phyloP scores from a whole-genome alignment of 2,888 invertebrate species.

The Odontomyia ornata region DNA sequence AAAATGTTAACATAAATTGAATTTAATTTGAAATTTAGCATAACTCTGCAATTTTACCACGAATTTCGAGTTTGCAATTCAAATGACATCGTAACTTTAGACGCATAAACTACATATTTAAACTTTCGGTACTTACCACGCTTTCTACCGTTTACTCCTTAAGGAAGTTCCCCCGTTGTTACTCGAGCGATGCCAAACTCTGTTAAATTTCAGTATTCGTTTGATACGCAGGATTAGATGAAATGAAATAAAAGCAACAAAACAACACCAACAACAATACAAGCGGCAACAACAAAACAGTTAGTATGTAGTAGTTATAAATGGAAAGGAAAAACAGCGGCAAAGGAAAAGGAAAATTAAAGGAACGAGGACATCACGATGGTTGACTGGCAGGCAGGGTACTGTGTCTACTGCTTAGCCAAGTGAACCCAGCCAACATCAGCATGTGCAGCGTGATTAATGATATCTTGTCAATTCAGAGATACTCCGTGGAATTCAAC shows the following conservation, averaged over 20 bases:
- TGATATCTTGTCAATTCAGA: conserved; percentile 64
- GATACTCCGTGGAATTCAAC: conserved; percentile 54
- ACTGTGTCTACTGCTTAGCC: conserved; percentile 12
- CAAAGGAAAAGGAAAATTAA: conserved; percentile 33
- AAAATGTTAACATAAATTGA: too few species aligned
- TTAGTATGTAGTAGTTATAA: conserved; percentile 27
- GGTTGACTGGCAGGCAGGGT: conserved; percentile 23
- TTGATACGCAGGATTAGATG: conserved; percentile 3
- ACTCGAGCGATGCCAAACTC: background rate
- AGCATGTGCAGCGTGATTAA: conserved; percentile 63
- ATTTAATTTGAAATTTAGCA: too few species aligned
- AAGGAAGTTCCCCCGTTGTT: too few species aligned
- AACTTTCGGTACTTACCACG: too few species aligned
- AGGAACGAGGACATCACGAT: conserved; percentile 32
- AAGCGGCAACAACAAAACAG: conserved; percentile 39
- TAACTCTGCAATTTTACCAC: too few species aligned
- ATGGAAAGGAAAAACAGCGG: conserved; percentile 24
- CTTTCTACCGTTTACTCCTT: too few species aligned
- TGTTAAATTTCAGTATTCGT: background rate
- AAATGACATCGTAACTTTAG: too few species aligned
- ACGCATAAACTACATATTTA: too few species aligned
- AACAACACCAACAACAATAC: conserved; percentile 10
- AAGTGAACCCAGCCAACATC: conserved; percentile 40
- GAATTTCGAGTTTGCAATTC: too few species aligned
- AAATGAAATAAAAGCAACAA: background rate